These are phyloP conservation scores for Nomada lathburiana DNA, from an alignment of 2,888 invertebrate genomes.

Conservation along the genomic window DNA sequence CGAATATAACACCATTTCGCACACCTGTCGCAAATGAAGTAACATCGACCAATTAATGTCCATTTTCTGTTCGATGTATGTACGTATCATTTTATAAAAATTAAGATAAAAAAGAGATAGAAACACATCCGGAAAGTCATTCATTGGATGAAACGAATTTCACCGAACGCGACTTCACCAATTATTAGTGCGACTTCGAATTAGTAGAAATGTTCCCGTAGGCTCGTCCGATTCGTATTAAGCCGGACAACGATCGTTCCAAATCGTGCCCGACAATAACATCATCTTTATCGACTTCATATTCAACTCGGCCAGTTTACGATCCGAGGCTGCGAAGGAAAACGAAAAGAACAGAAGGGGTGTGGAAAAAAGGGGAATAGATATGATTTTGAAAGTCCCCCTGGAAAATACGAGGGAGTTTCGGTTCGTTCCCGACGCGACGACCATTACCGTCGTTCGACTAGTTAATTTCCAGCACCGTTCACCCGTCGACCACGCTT, in stretches of 20 bases:
- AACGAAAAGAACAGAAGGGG: too few species aligned
- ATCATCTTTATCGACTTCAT: constrained; percentile 44
- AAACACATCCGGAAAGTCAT: too few species aligned
- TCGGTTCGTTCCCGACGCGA: constrained; percentile 47
- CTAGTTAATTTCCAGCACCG: constrained; percentile 70
- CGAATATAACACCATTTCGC: too few species aligned
- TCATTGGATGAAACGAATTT: constrained; percentile 28
- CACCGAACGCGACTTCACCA: constrained; percentile 43
- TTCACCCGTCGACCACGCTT: constrained; percentile 68
- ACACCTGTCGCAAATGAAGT: too few species aligned
- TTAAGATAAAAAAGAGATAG: too few species aligned
- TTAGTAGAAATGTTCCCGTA: constrained; percentile 70
- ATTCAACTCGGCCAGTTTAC: constrained; percentile 4
- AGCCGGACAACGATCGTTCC: constrained; percentile 64
- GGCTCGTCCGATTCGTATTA: constrained; percentile 63
- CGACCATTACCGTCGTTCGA: constrained; percentile 36
- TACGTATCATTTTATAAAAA: too few species aligned
- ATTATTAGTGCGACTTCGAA: constrained; percentile 72
- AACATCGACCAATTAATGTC: too few species aligned
- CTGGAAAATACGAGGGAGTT: constrained; percentile 24
- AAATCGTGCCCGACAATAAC: constrained; percentile 72
- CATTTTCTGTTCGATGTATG: too few species aligned
- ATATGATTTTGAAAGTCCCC: constrained; percentile 16
- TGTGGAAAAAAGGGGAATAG: background rate
- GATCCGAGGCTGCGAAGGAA: too few species aligned